phyloP scores from a whole-genome alignment of 1,140 invertebrate species.

The Chironomus tepperi region DNA sequence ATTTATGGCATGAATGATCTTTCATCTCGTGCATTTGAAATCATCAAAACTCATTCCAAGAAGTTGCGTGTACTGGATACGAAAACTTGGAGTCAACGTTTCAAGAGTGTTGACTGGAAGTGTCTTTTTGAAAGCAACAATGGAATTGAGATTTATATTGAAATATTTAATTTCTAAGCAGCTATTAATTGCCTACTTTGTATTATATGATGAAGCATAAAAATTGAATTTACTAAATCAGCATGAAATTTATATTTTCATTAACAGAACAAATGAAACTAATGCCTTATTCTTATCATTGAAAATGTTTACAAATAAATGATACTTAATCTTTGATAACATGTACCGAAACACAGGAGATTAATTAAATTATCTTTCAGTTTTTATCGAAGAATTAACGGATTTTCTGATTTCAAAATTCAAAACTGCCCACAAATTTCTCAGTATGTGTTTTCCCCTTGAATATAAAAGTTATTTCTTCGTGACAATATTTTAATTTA shows the following conservation, averaged over 20 bases:
- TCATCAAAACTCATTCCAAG: background rate
- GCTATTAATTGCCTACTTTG: background rate
- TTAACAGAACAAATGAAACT: background rate
- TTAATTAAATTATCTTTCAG: no score
- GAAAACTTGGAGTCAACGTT: background rate
- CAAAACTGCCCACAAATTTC: background rate
- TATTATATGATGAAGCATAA: no score
- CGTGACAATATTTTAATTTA: background rate
- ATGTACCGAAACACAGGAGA: no score
- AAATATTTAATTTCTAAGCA: background rate
- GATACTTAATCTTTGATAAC: background rate
- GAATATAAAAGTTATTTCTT: no score
- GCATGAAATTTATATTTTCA: no score
- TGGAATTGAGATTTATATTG: background rate
- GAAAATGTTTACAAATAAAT: background rate
- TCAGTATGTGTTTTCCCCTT: no score
- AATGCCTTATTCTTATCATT: background rate
- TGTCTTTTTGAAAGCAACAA: background rate
- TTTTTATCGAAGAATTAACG: background rate
- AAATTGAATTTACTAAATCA: no score
- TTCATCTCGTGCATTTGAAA: background rate
- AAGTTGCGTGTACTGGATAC: background rate
- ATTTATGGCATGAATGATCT: background rate
- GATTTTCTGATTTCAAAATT: background rate
- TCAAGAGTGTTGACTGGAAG: background rate